Evolutionary conservation across 2,888 invertebrate genomes (phyloP).

Genomic region (Chironomus tentans): DNA sequence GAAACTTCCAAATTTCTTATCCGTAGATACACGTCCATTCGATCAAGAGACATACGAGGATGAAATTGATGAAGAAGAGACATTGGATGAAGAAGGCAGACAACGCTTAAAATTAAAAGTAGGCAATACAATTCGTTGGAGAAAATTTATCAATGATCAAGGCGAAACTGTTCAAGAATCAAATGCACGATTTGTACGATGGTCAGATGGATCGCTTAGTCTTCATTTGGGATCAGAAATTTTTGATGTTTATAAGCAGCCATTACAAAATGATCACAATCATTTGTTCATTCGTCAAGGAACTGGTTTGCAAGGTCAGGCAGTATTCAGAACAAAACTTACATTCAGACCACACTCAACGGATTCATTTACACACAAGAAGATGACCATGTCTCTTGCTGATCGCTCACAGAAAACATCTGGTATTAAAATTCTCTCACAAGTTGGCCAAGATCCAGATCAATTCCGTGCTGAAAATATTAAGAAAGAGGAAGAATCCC

Average conservation of each 20-base stretch:
- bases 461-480: conserved; percentile 82
- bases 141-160: conserved; percentile 69
- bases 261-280: conserved; percentile 91
- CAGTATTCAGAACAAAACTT: conserved; percentile 91
- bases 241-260: conserved; percentile 94
- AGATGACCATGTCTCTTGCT: conserved; percentile 96
- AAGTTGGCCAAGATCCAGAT: conserved; percentile 74
- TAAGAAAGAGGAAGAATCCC: conserved; percentile 95
- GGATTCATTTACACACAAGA: conserved; percentile 96
- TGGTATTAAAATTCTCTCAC: conserved; percentile 91
- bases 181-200: conserved; percentile 88
- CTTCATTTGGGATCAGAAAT: conserved; percentile 94
- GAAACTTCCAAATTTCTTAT: conserved; percentile 95
- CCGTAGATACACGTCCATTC: conserved; percentile 94
- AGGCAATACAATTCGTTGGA: conserved; percentile 97
- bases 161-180: conserved; percentile 80
- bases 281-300: conserved; percentile 97
- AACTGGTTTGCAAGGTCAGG: conserved; percentile 94
- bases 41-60: conserved; percentile 93
- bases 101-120: conserved; percentile 77
- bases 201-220: conserved; percentile 98
- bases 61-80: conserved; percentile 97
- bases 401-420: conserved; percentile 89
- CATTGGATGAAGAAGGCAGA: conserved; percentile 93
- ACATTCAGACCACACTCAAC: conserved; percentile 98